Percentiles rank a stretch among this genome's conserved stretches.
Evolutionary conservation across 1,140 invertebrate species (phyloP).

Genomic region (Papilio helenus): DNA sequence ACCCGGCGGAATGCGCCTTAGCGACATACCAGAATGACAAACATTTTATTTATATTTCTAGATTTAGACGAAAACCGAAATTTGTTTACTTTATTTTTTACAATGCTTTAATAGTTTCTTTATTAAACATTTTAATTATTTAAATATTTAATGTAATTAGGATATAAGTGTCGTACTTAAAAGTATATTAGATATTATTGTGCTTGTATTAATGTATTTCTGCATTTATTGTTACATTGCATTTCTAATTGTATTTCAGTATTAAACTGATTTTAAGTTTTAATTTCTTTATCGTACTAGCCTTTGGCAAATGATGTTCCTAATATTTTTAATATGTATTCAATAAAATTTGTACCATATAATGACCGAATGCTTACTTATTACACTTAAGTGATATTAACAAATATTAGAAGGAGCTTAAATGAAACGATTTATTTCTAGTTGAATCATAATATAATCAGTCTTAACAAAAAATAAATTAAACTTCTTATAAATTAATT

Average conservation of each 20-base stretch:
- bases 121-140: not conserved
- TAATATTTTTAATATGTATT: slow-evolving; percentile 25
- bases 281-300: slow-evolving; percentile 5
- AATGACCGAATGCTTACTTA: not conserved
- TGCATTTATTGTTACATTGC: slow-evolving; percentile 38
- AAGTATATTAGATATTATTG: slow-evolving; percentile 31
- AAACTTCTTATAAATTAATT: not conserved
- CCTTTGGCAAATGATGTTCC: slow-evolving; percentile 12
- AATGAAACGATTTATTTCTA: not conserved
- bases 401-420: not conserved
- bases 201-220: slow-evolving; percentile 14
- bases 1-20: slow-evolving; percentile 73
- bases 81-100: not conserved
- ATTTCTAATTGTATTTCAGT: slow-evolving; percentile 36
- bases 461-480: not conserved
- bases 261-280: slow-evolving; percentile 38
- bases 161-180: slow-evolving; percentile 27
- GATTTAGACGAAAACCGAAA: not conserved
- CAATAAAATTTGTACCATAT: slow-evolving; percentile 11
- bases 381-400: not conserved
- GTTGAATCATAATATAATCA: not conserved
- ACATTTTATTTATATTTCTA: not conserved
- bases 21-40: slow-evolving; percentile 74
- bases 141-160: not conserved
- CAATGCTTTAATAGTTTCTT: not conserved